Evolutionary conservation across 2,113 vertebrate species (phyloP), one percentile per base, ranked within the genome.

Genomic region (Sapayoa aenigma): DNA sequence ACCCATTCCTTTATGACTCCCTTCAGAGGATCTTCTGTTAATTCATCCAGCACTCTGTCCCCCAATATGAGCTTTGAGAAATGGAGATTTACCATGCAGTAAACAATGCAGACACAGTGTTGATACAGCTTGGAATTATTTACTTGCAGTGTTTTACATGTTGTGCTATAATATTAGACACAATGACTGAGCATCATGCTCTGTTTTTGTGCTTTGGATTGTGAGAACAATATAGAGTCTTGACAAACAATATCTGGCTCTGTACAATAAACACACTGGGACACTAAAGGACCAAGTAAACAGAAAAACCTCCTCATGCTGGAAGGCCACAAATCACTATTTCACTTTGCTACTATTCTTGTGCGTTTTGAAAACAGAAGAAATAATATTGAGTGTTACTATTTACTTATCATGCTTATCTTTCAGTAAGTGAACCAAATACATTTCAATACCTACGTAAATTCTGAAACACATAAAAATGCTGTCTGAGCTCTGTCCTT

Each of bases 201-300:
- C 39, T 92, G 88, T 2, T 92, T 90, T 96, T 98, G 97, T 98
- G 98, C 96, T 94, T 97, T 76, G 3, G 59, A 88, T 93, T 94
- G 73, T 96, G 92, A 30, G 2, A 73, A 87, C 87, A 90, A 89
- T 79, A 87, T 23, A 82, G 46, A 72, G 24, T 75, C 42, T 52
- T 52, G 68, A 96, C 94, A 96, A 86, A 84, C 82, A 76, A 67
- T 87, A 62, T n/a, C 75, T 65, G 81, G 27, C 78, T 93, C 41
- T 55, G 56, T 82, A 97, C 96, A 90, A 78, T 65, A 96, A 94
- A 85, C 71, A 90, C 80, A 80, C 39, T 15, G 66, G 62, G 46
- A 83, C 75, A 66, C 63, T 28, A 20, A 77, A 94, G 62, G 63
- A 90, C 67, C 73, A n/a, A 76, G 68, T 50, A 93, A 96, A 75